Evolutionary conservation across 1,140 invertebrate genomes (phyloP).

Genomic region (Macrosteles quadrilineatus): DNA sequence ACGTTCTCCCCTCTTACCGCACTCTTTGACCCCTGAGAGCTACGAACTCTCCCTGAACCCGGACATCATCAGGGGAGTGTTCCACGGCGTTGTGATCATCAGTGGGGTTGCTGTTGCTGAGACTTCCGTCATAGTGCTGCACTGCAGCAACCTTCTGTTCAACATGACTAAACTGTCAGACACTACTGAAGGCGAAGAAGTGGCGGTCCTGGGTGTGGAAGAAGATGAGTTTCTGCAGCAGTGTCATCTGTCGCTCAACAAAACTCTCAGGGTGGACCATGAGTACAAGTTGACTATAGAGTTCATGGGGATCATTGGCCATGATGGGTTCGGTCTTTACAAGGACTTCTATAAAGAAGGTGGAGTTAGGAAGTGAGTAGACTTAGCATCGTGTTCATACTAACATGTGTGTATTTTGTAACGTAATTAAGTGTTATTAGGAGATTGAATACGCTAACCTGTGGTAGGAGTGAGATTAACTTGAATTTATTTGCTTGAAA

Average conservation of each 20-base stretch:
- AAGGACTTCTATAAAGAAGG: constrained; percentile 3
- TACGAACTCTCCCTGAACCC: constrained; percentile 9
- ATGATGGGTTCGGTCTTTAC: constrained; percentile 4
- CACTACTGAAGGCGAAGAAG: background rate
- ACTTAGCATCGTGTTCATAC: too few species aligned
- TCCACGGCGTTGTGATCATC: constrained; percentile 1
- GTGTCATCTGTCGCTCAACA: background rate
- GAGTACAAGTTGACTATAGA: background rate
- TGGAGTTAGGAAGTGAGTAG: constrained; percentile 9
- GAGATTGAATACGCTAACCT: too few species aligned
- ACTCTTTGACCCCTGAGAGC: background rate
- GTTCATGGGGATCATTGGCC: constrained; percentile 5
- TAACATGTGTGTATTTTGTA: too few species aligned
- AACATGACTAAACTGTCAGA: background rate
- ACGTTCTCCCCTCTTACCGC: background rate
- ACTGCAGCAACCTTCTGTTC: constrained; percentile 10
- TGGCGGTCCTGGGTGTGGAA: background rate
- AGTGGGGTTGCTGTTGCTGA: background rate
- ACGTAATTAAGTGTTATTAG: too few species aligned
- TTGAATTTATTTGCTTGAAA: too few species aligned
- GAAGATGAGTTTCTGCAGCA: background rate
- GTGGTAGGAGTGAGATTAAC: too few species aligned
- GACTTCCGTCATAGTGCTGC: background rate
- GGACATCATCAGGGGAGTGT: background rate
- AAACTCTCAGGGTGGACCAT: background rate